Conservation (phyloP, 2,113 vertebrate species). For the Cebidichthys violaceus region DNA sequence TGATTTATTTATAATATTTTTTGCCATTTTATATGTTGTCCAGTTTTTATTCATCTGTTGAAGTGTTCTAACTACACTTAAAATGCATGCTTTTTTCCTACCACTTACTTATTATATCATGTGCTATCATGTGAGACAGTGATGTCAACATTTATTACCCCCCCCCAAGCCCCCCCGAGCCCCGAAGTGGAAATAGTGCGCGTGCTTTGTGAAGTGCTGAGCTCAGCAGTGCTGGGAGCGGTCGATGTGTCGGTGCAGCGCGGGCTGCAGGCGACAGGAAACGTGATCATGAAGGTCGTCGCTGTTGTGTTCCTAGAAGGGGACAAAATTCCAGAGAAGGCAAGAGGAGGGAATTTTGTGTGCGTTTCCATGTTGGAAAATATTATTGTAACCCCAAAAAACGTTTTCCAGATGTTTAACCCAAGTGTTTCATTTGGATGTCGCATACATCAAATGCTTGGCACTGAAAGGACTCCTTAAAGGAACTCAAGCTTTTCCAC, state of each 20-base stretch:
- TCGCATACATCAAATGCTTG: not conserved
- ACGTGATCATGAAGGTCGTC: constrained; percentile 53
- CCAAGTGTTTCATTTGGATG: not conserved
- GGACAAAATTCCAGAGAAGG: constrained; percentile 8
- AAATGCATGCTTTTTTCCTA: too few relatives aligned
- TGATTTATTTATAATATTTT: too few relatives aligned
- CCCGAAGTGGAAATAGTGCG: constrained; percentile 31
- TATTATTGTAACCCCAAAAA: constrained; percentile 5
- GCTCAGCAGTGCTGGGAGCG: constrained; percentile 31
- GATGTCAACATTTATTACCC: constrained; percentile 47
- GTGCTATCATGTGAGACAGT: constrained; percentile 31
- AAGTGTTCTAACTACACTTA: too few relatives aligned
- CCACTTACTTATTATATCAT: too few relatives aligned
- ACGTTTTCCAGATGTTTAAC: not conserved
- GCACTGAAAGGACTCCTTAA: not conserved
- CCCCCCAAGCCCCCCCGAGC: constrained; percentile 12
- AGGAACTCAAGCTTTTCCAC: not conserved
- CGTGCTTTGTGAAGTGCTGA: constrained; percentile 48
- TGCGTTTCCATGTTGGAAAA: constrained; percentile 3
- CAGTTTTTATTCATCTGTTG: too few relatives aligned
- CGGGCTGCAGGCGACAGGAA: constrained; percentile 46
- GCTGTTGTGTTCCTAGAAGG: not conserved
- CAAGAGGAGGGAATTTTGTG: constrained; percentile 3
- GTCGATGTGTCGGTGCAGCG: not conserved
- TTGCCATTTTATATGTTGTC: too few relatives aligned